These are phyloP conservation scores for Rutilus rutilus DNA, from an alignment of 2,113 vertebrate genomes.

Conservation along the genomic window DNA sequence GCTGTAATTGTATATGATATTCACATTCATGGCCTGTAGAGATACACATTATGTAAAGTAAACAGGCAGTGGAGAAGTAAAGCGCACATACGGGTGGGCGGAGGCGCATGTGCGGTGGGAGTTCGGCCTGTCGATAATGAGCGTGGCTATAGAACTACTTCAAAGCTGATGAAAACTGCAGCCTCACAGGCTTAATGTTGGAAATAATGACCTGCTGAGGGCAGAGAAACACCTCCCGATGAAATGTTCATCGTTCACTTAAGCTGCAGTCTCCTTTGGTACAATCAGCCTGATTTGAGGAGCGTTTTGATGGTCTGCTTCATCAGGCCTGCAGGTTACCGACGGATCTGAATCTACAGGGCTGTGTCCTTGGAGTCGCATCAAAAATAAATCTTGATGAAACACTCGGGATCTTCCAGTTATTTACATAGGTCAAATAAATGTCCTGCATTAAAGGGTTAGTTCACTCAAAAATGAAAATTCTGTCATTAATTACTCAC, in stretches of 20 bases:
- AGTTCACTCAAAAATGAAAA: no score
- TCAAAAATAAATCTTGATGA: background rate
- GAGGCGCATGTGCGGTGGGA: slow-evolving; percentile 65
- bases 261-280: background rate
- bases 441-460: background rate
- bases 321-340: no score
- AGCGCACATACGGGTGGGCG: slow-evolving; percentile 63
- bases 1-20: background rate
- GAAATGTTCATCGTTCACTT: background rate
- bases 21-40: background rate
- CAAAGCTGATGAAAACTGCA: slow-evolving; percentile 27
- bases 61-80: slow-evolving; percentile 51
- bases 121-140: slow-evolving; percentile 50
- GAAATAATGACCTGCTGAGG: slow-evolving; percentile 22
- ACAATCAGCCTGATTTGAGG: slow-evolving; percentile 3
- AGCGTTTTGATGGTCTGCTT: background rate
- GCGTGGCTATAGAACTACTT: slow-evolving; percentile 21
- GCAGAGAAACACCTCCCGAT: background rate
- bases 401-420: background rate
- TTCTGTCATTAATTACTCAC: no score
- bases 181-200: background rate
- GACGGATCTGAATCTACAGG: background rate
- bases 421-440: slow-evolving; percentile 7
- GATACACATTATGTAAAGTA: slow-evolving; percentile 65
- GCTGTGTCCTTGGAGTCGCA: background rate